Percentiles rank a stretch among this genome's conserved stretches.
phyloP scores from a whole-genome alignment of 2,888 invertebrate genomes.

The Chouioia cunea region DNA sequence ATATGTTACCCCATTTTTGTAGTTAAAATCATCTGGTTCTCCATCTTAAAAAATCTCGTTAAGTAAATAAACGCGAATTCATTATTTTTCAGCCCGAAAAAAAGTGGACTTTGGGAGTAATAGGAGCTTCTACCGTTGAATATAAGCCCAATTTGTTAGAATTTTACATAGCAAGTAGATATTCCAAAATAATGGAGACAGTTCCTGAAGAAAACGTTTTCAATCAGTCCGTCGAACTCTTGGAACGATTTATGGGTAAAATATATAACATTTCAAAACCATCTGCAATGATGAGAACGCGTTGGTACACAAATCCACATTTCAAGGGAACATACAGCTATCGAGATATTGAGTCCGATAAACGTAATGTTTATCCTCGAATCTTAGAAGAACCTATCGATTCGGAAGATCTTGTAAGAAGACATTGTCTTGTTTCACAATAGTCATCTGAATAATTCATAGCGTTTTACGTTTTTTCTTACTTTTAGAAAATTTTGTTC shows the following conservation, averaged over 20 bases:
- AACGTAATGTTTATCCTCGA: conserved; percentile 67
- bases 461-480: neutral
- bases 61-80: neutral
- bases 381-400: conserved; percentile 71
- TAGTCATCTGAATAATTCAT: no score
- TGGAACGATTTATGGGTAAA: conserved; percentile 71
- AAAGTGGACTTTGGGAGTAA: conserved; percentile 75
- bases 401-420: conserved; percentile 22
- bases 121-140: conserved; percentile 75
- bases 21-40: no score
- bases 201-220: conserved; percentile 71
- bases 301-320: conserved; percentile 78
- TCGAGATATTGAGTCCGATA: conserved; percentile 70
- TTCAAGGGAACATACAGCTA: conserved; percentile 81
- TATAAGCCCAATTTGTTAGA: conserved; percentile 74
- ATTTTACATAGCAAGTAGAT: conserved; percentile 76
- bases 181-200: conserved; percentile 74
- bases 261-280: conserved; percentile 69
- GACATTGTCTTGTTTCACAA: no score
- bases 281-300: conserved; percentile 73
- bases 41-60: no score
- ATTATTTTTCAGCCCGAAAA: conserved; percentile 57
- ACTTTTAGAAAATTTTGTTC: conserved; percentile 72
- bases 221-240: conserved; percentile 66
- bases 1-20: no score